Conservation (phyloP, 2,797 vertebrate genomes). For the Muscicapa comitata region DNA sequence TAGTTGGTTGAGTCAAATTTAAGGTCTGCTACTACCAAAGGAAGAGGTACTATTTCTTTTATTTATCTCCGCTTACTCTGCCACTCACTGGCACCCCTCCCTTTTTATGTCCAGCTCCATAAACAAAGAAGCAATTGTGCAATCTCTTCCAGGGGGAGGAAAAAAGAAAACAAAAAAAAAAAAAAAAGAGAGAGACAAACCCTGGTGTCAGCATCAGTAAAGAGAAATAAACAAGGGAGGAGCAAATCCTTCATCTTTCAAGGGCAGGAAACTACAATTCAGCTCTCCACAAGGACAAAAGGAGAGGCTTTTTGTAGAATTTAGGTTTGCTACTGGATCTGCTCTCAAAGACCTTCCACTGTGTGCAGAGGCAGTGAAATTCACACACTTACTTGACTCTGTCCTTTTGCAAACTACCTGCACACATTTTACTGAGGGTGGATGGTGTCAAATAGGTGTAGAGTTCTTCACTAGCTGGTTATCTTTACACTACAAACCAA, state of each 20-base stretch:
- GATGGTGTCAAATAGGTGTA: neutral
- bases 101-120: neutral
- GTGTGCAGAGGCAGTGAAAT: neutral
- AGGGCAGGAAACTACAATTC: neutral
- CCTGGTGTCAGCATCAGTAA: neutral
- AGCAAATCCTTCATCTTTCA: neutral
- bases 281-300: neutral
- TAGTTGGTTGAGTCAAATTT: neutral
- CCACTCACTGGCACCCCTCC: neutral
- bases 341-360: neutral
- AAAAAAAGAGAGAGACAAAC: neutral
- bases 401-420: neutral
- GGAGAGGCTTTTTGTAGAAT: neutral
- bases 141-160: neutral
- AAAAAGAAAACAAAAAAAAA: neutral
- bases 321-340: neutral
- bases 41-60: neutral
- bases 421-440: neutral
- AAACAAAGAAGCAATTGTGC: neutral
- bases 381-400: accelerated
- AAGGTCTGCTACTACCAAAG: neutral
- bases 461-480: neutral
- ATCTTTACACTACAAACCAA: neutral
- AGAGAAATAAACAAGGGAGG: neutral
- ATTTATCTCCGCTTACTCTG: neutral